Conservation (phyloP, 1,140 invertebrate species). For the Eufriesea mexicana region DNA sequence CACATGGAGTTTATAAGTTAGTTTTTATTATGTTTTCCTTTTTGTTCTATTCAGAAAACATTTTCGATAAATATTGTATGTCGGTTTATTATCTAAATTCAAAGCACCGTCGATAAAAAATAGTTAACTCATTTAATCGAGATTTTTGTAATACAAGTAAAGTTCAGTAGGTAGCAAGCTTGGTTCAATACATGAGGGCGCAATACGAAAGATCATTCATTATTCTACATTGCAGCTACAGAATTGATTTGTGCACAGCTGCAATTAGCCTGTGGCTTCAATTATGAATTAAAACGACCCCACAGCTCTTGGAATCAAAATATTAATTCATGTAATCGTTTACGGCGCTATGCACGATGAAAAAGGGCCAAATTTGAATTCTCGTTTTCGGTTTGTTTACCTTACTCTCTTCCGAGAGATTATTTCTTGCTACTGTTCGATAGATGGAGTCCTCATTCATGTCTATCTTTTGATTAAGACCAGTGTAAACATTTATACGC, state of each 20-base stretch:
- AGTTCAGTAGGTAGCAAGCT: not conserved
- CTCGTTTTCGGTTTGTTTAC: not conserved
- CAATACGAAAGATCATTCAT: slow-evolving; percentile 11
- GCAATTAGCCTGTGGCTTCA: slow-evolving; percentile 28
- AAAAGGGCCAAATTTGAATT: not conserved
- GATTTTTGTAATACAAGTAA: no score
- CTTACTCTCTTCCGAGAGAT: not conserved
- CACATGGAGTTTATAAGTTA: no score
- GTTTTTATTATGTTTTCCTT: no score
- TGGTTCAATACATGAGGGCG: not conserved
- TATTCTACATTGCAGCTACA: slow-evolving; percentile 26
- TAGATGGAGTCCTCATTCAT: not conserved
- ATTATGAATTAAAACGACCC: slow-evolving; percentile 43
- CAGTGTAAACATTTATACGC: not conserved
- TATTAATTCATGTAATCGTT: slow-evolving; percentile 41
- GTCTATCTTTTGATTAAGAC: not conserved
- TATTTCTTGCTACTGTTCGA: not conserved
- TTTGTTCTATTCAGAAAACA: no score
- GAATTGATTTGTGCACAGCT: not conserved
- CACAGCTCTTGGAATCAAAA: slow-evolving; percentile 20
- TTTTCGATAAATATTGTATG: no score
- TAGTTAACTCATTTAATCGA: not conserved
- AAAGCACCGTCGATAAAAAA: not conserved
- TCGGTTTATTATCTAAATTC: no score
- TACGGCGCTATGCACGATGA: not conserved